Conservation (phyloP, 2,888 invertebrate genomes). For the Pterobdella sp. region DNA sequence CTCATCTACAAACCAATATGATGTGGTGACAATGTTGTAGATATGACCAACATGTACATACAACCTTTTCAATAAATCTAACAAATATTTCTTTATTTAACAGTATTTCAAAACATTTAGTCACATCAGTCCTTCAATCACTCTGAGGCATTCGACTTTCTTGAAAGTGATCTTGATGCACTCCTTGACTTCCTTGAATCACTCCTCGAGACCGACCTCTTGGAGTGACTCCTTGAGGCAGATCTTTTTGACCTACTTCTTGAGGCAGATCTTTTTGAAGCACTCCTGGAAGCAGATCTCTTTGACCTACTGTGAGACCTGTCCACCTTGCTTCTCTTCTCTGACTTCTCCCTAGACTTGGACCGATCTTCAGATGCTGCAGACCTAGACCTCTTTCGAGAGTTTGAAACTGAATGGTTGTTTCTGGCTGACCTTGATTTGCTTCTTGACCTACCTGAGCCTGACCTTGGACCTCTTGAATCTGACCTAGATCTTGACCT, state of each 20-base stretch:
- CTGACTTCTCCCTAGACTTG: background rate
- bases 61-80: background rate
- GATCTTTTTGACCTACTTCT: too few relatives aligned
- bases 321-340: background rate
- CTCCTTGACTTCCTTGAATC: background rate
- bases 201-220: background rate
- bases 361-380: background rate
- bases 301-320: background rate
- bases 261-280: too few relatives aligned
- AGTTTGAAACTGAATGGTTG: background rate
- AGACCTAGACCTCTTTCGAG: background rate
- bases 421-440: background rate
- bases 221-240: too few relatives aligned
- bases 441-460: background rate
- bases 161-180: background rate
- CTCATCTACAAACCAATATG: slow-evolving; percentile 30
- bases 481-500: slow-evolving; percentile 3
- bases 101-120: too few relatives aligned
- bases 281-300: too few relatives aligned
- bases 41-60: background rate
- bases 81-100: background rate
- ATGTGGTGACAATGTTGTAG: background rate
- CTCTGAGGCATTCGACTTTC: background rate
- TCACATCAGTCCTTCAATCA: background rate
- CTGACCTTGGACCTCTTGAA: background rate